These are phyloP conservation scores for Synergus gifuensis DNA, from an alignment of 2,888 invertebrate genomes.

Conservation along the genomic window DNA sequence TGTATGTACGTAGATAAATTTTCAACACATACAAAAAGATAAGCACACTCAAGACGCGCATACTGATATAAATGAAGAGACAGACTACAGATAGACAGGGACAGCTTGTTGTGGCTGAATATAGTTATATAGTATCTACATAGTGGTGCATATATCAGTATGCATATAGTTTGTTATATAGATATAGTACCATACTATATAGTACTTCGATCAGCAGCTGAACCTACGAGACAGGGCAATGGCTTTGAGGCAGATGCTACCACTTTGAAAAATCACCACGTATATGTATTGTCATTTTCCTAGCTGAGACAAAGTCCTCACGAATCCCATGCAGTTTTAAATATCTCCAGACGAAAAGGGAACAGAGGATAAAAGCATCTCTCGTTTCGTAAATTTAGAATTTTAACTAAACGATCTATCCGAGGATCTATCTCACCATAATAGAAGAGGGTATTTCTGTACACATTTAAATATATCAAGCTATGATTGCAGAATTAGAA, in stretches of 20 bases:
- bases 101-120: not conserved
- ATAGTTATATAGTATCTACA: not conserved
- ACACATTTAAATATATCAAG: too few relatives aligned
- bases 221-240: conserved; percentile 41
- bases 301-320: not conserved
- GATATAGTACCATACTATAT: not conserved
- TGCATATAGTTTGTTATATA: not conserved
- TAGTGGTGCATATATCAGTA: not conserved
- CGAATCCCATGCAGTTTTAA: conserved; percentile 15
- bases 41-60: conserved; percentile 1
- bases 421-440: too few relatives aligned
- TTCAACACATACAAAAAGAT: not conserved
- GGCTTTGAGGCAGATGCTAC: conserved; percentile 25
- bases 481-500: too few relatives aligned
- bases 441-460: too few relatives aligned
- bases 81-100: not conserved
- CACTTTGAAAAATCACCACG: conserved; percentile 27
- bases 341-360: conserved; percentile 1
- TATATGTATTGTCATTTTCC: conserved; percentile 12
- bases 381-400: conserved; percentile 10
- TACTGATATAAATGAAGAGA: not conserved
- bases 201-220: conserved; percentile 43
- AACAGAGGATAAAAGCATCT: not conserved
- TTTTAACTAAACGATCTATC: not conserved
- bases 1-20: not conserved